These are phyloP conservation scores for Euphonia xanthogaster DNA, from an alignment of 2,797 vertebrate species.

Conservation along the genomic window DNA sequence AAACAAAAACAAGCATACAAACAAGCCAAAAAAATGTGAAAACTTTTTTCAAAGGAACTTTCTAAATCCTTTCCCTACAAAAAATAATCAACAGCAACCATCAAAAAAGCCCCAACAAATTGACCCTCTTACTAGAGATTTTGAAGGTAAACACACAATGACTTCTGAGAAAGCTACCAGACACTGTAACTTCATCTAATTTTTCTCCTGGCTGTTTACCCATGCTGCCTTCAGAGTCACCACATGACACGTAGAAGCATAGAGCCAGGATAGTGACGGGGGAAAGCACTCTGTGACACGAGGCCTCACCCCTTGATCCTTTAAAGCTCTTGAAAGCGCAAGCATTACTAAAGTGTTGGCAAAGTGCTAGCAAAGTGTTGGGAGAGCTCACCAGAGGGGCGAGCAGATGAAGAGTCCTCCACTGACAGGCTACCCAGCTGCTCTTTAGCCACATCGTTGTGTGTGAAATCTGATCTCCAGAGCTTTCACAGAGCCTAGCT, in stretches of 20 bases:
- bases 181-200: neutral
- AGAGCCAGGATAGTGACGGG: neutral
- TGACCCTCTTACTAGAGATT: neutral
- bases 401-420: constrained; percentile 16
- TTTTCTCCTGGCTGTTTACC: neutral
- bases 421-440: constrained; percentile 23
- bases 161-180: neutral
- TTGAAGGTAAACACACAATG: neutral
- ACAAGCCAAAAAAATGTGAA: neutral
- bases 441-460: constrained; percentile 42
- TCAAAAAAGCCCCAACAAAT: neutral
- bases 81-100: neutral
- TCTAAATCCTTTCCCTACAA: neutral
- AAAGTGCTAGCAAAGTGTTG: neutral
- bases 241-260: neutral
- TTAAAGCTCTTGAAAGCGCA: constrained; percentile 12
- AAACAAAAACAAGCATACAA: neutral
- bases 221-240: neutral
- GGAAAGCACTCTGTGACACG: neutral
- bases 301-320: neutral
- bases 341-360: neutral
- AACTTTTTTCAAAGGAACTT: neutral
- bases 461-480: constrained; percentile 38
- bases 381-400: neutral
- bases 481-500: constrained; percentile 30